Conservation (phyloP, 2,113 vertebrate genomes). For the Progne subis region DNA sequence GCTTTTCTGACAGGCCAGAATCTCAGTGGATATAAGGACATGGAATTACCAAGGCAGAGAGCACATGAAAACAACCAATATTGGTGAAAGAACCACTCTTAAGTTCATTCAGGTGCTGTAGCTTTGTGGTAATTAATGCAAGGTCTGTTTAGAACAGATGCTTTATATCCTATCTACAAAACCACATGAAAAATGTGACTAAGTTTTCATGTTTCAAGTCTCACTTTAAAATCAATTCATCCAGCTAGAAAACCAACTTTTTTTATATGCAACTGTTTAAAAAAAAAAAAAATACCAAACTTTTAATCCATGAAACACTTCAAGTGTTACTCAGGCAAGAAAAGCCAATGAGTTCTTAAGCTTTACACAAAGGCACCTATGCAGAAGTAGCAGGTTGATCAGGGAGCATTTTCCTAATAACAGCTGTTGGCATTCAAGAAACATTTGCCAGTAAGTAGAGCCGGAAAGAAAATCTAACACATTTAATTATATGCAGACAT, state of each 20-base stretch:
- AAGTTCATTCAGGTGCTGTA: not conserved
- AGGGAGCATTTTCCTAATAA: not conserved
- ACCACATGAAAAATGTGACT: not conserved
- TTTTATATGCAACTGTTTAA: not conserved
- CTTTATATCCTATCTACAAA: not conserved
- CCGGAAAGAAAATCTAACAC: slow-evolving; percentile 28
- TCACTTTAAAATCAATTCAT: not conserved
- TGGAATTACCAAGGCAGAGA: not conserved
- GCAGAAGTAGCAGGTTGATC: not conserved
- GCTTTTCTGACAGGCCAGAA: not conserved
- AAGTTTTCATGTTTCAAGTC: not conserved
- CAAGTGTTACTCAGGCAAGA: not conserved
- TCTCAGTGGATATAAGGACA: not conserved
- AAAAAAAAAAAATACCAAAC: not conserved
- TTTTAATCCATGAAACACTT: not conserved
- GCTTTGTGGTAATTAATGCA: not conserved
- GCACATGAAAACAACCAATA: not conserved
- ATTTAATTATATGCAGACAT: slow-evolving; percentile 28
- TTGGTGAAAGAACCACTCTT: not conserved
- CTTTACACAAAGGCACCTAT: not conserved
- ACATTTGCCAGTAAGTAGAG: slow-evolving; percentile 1
- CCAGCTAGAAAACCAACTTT: not conserved
- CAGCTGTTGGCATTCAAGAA: slow-evolving; percentile 57
- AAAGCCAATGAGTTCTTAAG: not conserved
- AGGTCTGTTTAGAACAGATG: not conserved